Evolutionary conservation across 2,888 invertebrate species (phyloP), one percentile per base, ranked within the genome.

Genomic region (Cerceris rybyensis): DNA sequence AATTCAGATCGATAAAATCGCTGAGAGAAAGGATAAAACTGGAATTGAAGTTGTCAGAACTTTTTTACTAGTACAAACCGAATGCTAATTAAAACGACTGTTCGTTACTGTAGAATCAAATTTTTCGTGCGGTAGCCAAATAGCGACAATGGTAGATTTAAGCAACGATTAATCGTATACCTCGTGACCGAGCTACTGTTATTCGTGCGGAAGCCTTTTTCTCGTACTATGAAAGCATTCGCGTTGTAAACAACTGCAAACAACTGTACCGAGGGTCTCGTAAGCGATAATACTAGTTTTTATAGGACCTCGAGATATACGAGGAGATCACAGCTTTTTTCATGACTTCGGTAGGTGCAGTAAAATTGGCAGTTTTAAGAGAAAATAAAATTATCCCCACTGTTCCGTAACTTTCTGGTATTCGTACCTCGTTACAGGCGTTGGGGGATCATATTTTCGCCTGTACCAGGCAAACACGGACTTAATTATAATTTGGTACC

Each of bases 321-420:
- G n/a, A 46, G 16, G 42, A n/a, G n/a, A 11, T 70, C 59, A 43
- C 59, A 6, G 60, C 17, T 39, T 71, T 59, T 52, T 17, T 64
- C 41, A 52, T 13, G 43, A 17, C 57, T 39, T 71, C 63, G 72
- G 7, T 7, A 13, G 16, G 7, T 58, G 39, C 55, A 9, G 14
- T 58, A 64, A 42, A 60, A 70, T 75, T 60, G 70, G 58, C 65
- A 60, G 55, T 66, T 55, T 42, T 50, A 50, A 64, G 28, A 28
- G 28, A 63, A 57, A 72, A n/a, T 9, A 42, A 55, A 16, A 54
- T 16, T n/a, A n/a, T 28, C 16, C 13, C 7, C 9, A 14, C 52
- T 2, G 8, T 46, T 46, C 9, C 8, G 11, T 0, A 46, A 11
- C 11, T 46, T 11, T 11, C 2, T 46, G 46, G 46, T 11, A 5